Evolutionary conservation across 1,140 invertebrate genomes (phyloP).

Genomic region (Nymphalis io): DNA sequence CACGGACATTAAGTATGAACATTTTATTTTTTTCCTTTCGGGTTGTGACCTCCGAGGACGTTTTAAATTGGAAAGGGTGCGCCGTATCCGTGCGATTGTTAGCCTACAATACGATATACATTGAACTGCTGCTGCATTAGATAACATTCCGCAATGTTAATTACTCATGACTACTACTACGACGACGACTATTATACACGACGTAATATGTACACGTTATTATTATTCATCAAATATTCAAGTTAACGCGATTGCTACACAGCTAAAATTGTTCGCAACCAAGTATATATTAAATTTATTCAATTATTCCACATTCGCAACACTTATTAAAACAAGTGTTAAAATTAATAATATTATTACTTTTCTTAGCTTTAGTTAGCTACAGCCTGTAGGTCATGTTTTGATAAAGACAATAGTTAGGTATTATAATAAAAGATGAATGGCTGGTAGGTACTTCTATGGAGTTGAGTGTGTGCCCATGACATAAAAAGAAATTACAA

Average conservation of each 20-base stretch:
- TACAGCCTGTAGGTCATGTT: no score
- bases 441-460: background rate
- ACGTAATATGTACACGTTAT: background rate
- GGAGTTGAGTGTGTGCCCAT: background rate
- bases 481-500: constrained; percentile 13
- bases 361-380: background rate
- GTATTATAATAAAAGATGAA: background rate
- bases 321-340: background rate
- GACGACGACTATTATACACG: constrained; percentile 9
- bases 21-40: constrained; percentile 13
- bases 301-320: background rate
- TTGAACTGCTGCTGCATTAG: constrained; percentile 12
- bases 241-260: background rate
- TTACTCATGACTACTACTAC: no score
- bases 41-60: constrained; percentile 22
- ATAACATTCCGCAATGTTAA: constrained; percentile 19
- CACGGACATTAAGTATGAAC: background rate
- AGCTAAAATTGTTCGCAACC: background rate
- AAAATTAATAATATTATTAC: background rate
- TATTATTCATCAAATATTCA: background rate
- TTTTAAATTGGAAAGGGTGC: constrained; percentile 35
- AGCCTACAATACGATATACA: constrained; percentile 20
- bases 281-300: background rate
- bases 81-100: constrained; percentile 27
- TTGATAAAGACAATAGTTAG: background rate